Evolutionary conservation across 2,797 vertebrate genomes (phyloP).

Genomic region (Brachyalestes nurse): DNA sequence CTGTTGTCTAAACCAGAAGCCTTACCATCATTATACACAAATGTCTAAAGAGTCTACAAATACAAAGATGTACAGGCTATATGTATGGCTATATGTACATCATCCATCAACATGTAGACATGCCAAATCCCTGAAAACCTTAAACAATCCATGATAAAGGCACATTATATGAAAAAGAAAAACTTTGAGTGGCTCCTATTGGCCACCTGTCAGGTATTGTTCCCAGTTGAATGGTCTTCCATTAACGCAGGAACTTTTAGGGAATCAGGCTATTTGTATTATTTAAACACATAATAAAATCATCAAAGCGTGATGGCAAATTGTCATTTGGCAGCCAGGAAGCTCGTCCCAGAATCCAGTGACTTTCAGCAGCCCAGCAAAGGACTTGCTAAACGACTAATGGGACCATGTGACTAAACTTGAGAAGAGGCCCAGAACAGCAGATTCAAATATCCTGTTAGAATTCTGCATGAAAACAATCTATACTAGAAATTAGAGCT

Average conservation of each 20-base stretch:
- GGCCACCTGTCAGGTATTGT: conserved; percentile 32
- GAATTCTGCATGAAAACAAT: conserved; percentile 86
- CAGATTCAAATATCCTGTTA: conserved; percentile 83
- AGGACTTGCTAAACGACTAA: conserved; percentile 71
- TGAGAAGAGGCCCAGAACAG: conserved; percentile 76
- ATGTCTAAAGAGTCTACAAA: neutral
- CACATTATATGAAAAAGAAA: neutral
- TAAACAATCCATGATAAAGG: neutral
- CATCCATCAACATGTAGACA: neutral
- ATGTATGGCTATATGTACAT: too few relatives aligned
- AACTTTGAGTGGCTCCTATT: conserved; percentile 46
- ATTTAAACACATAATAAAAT: conserved; percentile 72
- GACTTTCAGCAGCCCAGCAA: conserved; percentile 63
- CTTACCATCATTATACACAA: neutral
- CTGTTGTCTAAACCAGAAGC: neutral
- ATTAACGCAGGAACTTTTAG: conserved; percentile 53
- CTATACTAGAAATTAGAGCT: conserved; percentile 81
- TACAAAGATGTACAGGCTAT: neutral
- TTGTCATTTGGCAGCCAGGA: conserved; percentile 65
- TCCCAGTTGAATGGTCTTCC: conserved; percentile 43
- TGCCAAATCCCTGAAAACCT: neutral
- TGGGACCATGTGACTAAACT: conserved; percentile 78
- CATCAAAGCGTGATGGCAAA: conserved; percentile 74
- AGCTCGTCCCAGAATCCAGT: conserved; percentile 59
- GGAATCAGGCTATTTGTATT: conserved; percentile 65